These are phyloP conservation scores for Dolichotis patagonum DNA, from an alignment of 2,113 vertebrate genomes.

Conservation along the genomic window DNA sequence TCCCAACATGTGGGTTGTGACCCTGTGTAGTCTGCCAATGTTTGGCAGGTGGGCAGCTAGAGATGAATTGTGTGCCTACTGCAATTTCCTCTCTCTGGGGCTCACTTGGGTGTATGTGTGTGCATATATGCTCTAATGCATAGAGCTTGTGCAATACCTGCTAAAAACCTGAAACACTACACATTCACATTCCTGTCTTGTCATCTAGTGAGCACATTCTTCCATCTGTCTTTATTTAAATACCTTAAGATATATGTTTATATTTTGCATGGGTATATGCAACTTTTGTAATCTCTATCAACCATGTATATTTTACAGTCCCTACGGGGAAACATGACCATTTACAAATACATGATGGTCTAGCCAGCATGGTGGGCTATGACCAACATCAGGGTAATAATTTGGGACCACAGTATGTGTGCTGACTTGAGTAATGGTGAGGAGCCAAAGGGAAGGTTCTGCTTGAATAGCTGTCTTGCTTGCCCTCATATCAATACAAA, in stretches of 20 bases:
- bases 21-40: constrained; percentile 52
- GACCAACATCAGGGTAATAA: constrained; percentile 22
- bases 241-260: constrained; percentile 50
- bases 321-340: neutral
- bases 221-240: constrained; percentile 76
- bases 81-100: constrained; percentile 60
- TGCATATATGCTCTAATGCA: neutral
- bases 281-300: constrained; percentile 58
- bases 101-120: neutral
- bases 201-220: constrained; percentile 54
- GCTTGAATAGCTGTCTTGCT: neutral
- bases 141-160: neutral
- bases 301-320: constrained; percentile 26
- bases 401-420: neutral
- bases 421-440: neutral
- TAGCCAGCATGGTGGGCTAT: neutral
- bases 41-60: constrained; percentile 59
- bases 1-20: constrained; percentile 70
- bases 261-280: neutral
- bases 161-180: neutral
- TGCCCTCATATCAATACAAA: neutral
- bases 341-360: constrained; percentile 16
- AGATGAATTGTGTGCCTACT: constrained; percentile 71
- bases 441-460: neutral
- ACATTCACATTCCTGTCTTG: constrained; percentile 26